Evolutionary conservation across 2,113 vertebrate genomes (phyloP), one percentile per base, ranked within the genome.

Genomic region (Tinamus guttatus): DNA sequence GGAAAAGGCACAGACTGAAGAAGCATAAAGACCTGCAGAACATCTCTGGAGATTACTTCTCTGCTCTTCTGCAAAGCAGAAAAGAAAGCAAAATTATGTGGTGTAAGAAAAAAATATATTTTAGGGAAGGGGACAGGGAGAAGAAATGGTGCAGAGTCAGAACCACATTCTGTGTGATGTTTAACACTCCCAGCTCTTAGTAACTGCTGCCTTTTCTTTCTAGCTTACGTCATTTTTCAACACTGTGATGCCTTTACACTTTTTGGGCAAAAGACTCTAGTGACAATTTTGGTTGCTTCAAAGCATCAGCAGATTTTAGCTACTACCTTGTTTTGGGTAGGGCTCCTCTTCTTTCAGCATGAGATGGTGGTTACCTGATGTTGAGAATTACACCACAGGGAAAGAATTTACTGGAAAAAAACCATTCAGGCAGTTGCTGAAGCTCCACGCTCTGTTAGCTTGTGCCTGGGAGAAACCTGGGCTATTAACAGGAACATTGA

Each of bases 11-110:
- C 24, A 96, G 1, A 60, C 95, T 3, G 22, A 93, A 60, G 92
- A 97, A 76, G 56, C 36, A 93, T 78, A 96, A 83, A 78, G 93
- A 84, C 25, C 69, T 68, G 86, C 22, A 52, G 56, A 71, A 90
- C 98, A 98, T 98, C 51, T 97, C 97, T 63, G 65, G 54, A 68
- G 76, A 43, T 17, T 49, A 24, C 85, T 81, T 73, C 7, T 43
- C 32, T 67, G 69, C 52, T 81, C 63, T 36, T 92, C 98, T 98
- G 90, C 73, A 78, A 89, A 96, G 43, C 63, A 76, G 81, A 90
- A 95, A 43, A 69, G 30, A 71, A 43, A 20, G 30, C 18, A 60
- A 60, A 67, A 9, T 64, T 69, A 67, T 67, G 40, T 20, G 14
- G 30, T 30, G 81, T 47, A 75, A 75, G 56, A 68, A 91, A 67